Conservation (phyloP, 37 sponge, comb jelly and placozoan species). For the Ianthella basta region DNA sequence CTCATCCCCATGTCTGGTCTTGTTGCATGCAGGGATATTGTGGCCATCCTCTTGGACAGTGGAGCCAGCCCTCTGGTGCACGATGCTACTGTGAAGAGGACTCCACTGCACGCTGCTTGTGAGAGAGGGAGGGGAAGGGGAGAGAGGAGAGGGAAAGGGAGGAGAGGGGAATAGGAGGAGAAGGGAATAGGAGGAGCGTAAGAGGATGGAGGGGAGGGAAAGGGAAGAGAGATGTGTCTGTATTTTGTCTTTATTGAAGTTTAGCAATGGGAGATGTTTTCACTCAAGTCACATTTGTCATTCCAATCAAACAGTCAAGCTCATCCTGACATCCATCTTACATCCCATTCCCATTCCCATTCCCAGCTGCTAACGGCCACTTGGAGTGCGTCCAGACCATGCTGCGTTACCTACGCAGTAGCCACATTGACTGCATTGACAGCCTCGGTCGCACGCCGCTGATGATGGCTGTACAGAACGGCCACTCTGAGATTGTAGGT, state of each 20-base stretch:
- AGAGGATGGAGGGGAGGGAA: too few species aligned
- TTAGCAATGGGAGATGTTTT: too few species aligned
- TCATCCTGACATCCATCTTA: not conserved
- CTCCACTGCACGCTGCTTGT: conserved; percentile 86
- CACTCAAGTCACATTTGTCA: not conserved
- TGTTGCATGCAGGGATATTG: conserved; percentile 57
- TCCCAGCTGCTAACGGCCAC: conserved; percentile 80
- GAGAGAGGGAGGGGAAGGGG: not conserved
- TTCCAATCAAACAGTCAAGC: not conserved
- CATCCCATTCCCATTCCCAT: not conserved
- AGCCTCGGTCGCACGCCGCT: conserved; percentile 80
- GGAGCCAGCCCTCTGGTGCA: conserved; percentile 66
- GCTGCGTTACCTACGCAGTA: conserved; percentile 53
- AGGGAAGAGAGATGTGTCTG: too few species aligned
- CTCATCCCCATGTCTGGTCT: too few species aligned
- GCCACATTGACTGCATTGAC: conserved; percentile 71
- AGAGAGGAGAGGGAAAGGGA: too few species aligned
- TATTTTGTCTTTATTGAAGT: too few species aligned
- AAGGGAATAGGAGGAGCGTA: too few species aligned
- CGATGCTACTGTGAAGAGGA: conserved; percentile 69
- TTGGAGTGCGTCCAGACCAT: conserved; percentile 53
- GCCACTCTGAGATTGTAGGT: conserved; percentile 69
- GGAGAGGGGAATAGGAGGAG: not conserved
- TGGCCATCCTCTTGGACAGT: conserved; percentile 56
- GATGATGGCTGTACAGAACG: conserved; percentile 86